Evolutionary conservation across 2,888 invertebrate genomes (phyloP), one percentile per base, ranked within the genome.

Genomic region (Tenthredo amoena): DNA sequence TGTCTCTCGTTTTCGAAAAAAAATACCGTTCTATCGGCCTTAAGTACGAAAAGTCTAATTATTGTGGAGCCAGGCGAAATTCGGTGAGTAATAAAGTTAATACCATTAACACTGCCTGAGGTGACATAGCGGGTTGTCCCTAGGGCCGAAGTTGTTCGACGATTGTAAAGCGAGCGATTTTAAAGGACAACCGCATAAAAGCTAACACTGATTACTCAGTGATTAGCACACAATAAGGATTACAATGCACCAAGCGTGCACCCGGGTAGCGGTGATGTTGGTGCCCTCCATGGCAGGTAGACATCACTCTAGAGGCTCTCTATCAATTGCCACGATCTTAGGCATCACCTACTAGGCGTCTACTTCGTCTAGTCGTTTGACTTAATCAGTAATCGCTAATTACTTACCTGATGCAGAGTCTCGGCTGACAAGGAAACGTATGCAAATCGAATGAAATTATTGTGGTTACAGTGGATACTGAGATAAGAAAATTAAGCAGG

Each of bases 301-400:
- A 90, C 91, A 91, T 91, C 91, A 90, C 90, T 90, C 90, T 90
- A 90, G 86, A 55, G 12, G n/a, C 84, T 87, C 89, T 43, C 89
- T 93, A 93, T 92, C 93, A 92, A 92, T 93, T 90, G 91, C 89
- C 90, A 89, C 90, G 90, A 93, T 92, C 93, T 83, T 47, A 31
- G 37, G 83, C 83, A 83, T 83, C 83, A 83, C 71, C 83, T 50
- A 83, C 68, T 37, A 50, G 65, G 68, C 65, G 83, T 83, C 43
- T 83, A 68, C 83, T 71, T 7, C 88, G 90, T 91, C 91, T 90
- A 87, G 91, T 88, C 92, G 91, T 91, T 93, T 92, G 93, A 92
- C 93, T 93, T 93, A 93, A 93, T 93, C 93, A 93, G 93, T 92
- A 92, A 93, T 93, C 93, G 92, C 93, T 93, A 93, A 93, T 93